A percentile compares a stretch with the other conserved stretches of the same genome.
Evolutionary conservation across 2,797 vertebrate species (phyloP).

Genomic region (Miichthys miiuy): DNA sequence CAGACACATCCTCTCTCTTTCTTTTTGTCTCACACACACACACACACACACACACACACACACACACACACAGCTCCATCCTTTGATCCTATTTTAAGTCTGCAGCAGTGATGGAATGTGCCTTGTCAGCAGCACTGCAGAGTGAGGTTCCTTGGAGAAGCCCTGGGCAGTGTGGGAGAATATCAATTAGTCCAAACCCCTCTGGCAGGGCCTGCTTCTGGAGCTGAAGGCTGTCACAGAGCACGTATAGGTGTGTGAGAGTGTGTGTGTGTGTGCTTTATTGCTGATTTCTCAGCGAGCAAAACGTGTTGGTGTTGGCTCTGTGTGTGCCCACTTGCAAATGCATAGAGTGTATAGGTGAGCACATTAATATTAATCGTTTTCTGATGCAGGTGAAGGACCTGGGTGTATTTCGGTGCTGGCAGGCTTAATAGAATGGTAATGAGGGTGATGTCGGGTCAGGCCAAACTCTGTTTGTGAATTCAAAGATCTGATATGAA

Average conservation of each 20-base stretch:
- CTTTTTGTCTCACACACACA: conserved; percentile 21
- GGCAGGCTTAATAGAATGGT: conserved; percentile 55
- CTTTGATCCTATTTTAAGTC: conserved; percentile 83
- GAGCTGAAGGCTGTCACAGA: conserved; percentile 54
- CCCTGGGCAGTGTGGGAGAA: conserved; percentile 80
- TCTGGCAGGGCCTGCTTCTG: conserved; percentile 51
- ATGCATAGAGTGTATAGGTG: conserved; percentile 37
- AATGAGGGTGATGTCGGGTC: conserved; percentile 64
- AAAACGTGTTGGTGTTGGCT: conserved; percentile 1
- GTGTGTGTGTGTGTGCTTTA: conserved; percentile 1
- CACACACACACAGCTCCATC: conserved; percentile 39
- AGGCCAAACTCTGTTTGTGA: conserved; percentile 11
- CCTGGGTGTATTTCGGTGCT: conserved; percentile 29
- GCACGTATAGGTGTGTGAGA: not conserved
- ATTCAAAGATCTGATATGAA: conserved; percentile 38
- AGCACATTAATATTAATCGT: conserved; percentile 59
- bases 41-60: conserved; percentile 32
- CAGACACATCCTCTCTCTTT: conserved; percentile 33
- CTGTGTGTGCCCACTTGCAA: conserved; percentile 17
- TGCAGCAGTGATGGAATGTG: conserved; percentile 81
- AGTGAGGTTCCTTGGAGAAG: conserved; percentile 80
- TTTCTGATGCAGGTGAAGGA: conserved; percentile 42
- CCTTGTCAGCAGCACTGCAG: conserved; percentile 82
- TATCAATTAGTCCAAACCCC: conserved; percentile 80
- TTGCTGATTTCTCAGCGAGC: conserved; percentile 4